These are phyloP conservation scores for Pseudolycoriella hygida DNA, from an alignment of 2,888 invertebrate species.

Conservation along the genomic window DNA sequence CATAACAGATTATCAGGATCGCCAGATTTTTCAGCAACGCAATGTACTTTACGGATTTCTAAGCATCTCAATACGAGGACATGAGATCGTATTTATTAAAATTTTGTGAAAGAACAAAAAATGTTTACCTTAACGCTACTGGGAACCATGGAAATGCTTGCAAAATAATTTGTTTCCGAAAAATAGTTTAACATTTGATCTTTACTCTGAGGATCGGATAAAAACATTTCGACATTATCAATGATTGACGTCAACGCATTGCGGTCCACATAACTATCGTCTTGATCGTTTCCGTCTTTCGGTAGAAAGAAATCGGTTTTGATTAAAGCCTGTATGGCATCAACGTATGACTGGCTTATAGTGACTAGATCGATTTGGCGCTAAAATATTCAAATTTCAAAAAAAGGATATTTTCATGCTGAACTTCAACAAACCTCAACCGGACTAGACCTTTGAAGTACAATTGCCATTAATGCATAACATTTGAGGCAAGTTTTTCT, in stretches of 20 bases:
- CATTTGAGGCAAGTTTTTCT: conserved; percentile 33
- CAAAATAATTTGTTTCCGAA: conserved; percentile 26
- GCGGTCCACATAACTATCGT: conserved; percentile 19
- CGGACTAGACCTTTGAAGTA: conserved; percentile 36
- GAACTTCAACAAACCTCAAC: conserved; percentile 27
- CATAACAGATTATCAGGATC: too few relatives aligned
- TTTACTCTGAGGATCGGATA: conserved; percentile 16
- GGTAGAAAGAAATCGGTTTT: conserved; percentile 21
- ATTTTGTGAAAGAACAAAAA: too few relatives aligned
- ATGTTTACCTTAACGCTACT: conserved; percentile 15
- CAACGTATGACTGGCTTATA: conserved; percentile 28
- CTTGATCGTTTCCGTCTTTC: conserved; percentile 16
- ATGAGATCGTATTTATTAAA: too few relatives aligned
- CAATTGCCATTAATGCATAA: conserved; percentile 35
- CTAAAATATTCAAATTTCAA: conserved; percentile 25
- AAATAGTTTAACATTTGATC: conserved; percentile 23
- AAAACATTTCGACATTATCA: conserved; percentile 22
- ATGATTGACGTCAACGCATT: conserved; percentile 24
- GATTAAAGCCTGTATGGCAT: conserved; percentile 23
- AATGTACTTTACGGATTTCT: too few relatives aligned
- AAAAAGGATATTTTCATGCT: conserved; percentile 6
- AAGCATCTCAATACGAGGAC: too few relatives aligned
- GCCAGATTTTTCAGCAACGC: too few relatives aligned
- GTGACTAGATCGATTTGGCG: conserved; percentile 37
- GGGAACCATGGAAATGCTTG: conserved; percentile 24